Base-by-base conservation (phyloP, 2,113 vertebrate genomes). In the Misgurnus anguillicaudatus region DNA sequence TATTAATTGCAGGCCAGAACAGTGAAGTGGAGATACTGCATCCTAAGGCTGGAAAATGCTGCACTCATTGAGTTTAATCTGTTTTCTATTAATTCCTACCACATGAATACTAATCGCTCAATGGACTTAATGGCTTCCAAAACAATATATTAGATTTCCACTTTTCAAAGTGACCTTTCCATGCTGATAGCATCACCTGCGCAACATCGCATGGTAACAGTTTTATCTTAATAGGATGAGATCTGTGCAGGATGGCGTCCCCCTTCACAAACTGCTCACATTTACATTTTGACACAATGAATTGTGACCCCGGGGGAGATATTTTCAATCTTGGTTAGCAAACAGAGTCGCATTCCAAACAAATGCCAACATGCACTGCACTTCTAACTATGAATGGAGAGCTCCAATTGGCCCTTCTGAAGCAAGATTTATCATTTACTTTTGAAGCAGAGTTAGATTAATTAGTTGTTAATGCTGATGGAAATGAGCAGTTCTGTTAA, bases 21-120 rank as follows among this genome's bases (percentile, higher is more conserved):
- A 64, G 85, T 77, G 79, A 87, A 85, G 86, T 80, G 84, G 76
- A 74, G 82, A 88, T 87, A 90, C 89, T 80, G 85, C 84, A 87
- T 89, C 82, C 76, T 82, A 85, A 88, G 86, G 86, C 87, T 85
- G 86, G 84, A 83, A 92, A 90, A 91, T 38, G 90, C 86, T 86
- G 86, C 81, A 81, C 89, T 90, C 79, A 88, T 90, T 79, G 69
- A 91, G 89, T 92, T 88, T 92, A 90, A 92, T 92, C 74, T 85
- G 86, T 89, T 91, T 90, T 87, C 88, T 87, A 90, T 91, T 92
- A 90, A 90, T 90, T 86, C 86, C 84, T 86, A 58, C 84, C 73
- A 64, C 85, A 90, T 91, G 92, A 91, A 93, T 93, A 92, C 90
- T 92, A 92, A 93, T 91, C 83, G 87, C 84, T 79, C 85, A 9